Percentiles rank a stretch among this genome's conserved stretches.
Evolutionary conservation across 2,113 vertebrate genomes (phyloP).

Genomic region (Meles meles): DNA sequence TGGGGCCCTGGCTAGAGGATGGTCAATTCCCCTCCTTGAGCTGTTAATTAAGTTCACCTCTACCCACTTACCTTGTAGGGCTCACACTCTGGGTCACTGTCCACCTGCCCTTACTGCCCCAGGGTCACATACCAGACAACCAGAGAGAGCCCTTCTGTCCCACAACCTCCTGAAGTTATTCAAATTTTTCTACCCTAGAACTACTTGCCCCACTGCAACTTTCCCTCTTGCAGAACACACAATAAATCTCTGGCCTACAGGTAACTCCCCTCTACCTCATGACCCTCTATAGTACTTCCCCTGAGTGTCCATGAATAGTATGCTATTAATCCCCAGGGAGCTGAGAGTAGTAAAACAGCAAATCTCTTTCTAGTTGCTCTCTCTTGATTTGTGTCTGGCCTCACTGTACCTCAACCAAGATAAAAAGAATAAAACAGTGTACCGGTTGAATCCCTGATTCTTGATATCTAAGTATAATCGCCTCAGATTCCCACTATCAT

Average conservation of each 20-base stretch:
- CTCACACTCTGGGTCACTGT: background rate
- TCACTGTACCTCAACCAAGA: background rate
- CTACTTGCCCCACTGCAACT: no score
- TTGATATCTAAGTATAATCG: background rate
- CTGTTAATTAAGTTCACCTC: background rate
- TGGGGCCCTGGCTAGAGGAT: background rate
- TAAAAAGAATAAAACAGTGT: background rate
- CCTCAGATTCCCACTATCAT: background rate
- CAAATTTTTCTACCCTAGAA: background rate
- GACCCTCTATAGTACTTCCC: background rate
- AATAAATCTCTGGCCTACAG: background rate
- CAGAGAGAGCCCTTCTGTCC: background rate
- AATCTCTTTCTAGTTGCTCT: background rate
- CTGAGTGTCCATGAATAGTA: no score
- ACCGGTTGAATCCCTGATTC: background rate
- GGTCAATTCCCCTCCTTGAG: background rate
- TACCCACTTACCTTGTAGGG: background rate
- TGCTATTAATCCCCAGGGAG: background rate
- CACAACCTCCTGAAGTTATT: background rate
- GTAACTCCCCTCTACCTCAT: no score
- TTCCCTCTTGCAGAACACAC: background rate
- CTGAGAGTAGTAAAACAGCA: background rate
- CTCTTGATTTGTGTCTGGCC: background rate
- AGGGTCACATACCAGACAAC: background rate
- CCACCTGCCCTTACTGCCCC: background rate